phyloP scores from a whole-genome alignment of 1,140 invertebrate genomes.

The Drosophila simulans region DNA sequence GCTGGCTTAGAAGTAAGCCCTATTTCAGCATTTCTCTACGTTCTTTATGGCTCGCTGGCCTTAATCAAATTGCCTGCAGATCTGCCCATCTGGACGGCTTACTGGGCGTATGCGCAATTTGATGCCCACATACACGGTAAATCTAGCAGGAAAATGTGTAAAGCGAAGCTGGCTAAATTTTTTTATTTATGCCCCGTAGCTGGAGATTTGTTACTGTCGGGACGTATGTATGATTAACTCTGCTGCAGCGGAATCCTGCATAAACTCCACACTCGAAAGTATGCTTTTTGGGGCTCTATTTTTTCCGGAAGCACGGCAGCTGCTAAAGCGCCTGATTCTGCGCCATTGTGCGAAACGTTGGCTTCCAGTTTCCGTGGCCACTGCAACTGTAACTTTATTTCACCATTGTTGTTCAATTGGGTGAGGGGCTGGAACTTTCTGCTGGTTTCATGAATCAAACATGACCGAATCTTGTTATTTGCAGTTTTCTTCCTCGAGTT shows the following conservation, averaged over 20 bases:
- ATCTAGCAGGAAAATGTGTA: slow-evolving; percentile 48
- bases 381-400: slow-evolving; percentile 40
- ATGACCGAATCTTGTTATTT: slow-evolving; percentile 65
- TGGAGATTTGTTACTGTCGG: slow-evolving; percentile 46
- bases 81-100: slow-evolving; percentile 10
- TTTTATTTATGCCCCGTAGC: not conserved
- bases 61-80: slow-evolving; percentile 62
- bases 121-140: slow-evolving; percentile 36
- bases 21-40: slow-evolving; percentile 43
- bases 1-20: slow-evolving; percentile 55
- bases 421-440: not conserved
- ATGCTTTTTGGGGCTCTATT: slow-evolving; percentile 14
- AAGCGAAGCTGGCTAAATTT: not conserved
- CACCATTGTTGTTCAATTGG: slow-evolving; percentile 50
- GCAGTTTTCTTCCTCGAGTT: slow-evolving; percentile 45
- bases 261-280: slow-evolving; percentile 59
- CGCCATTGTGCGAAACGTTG: slow-evolving; percentile 25
- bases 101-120: slow-evolving; percentile 69
- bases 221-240: slow-evolving; percentile 63
- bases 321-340: slow-evolving; percentile 28
- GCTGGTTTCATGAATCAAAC: slow-evolving; percentile 53
- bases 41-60: slow-evolving; percentile 57
- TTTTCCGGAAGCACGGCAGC: slow-evolving; percentile 16
- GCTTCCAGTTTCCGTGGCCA: slow-evolving; percentile 29
- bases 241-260: slow-evolving; percentile 28